Base-by-base conservation (phyloP, 1,140 invertebrate species). In the Metopolophium dirhodum region DNA sequence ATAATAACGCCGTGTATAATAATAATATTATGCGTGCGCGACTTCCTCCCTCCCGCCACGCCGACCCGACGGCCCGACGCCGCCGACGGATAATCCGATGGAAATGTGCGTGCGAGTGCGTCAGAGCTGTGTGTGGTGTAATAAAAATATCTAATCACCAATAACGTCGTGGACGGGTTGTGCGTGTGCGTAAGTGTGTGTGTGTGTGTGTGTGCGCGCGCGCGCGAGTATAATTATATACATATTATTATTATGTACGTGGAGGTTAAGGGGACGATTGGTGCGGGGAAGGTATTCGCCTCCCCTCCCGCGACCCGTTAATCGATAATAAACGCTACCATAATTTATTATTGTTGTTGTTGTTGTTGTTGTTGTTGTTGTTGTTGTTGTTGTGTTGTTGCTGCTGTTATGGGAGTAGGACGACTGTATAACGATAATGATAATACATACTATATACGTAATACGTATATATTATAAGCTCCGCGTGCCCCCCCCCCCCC, bases 311-410 rank as follows among this genome's bases (percentile, higher is more conserved):
- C 30, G 61, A 4, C 61, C 11, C 61, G 61, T n/a, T 61, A 68
- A 68, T 68, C 61, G 61, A 68, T 68, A 68, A 68, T 68, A n/a
- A 68, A 68, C 61, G 61, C 30, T 68, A 68, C 61, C 61, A 68
- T 68, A 68, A 68, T 68, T 68, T 68, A 68, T 61, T 57, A 3
- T 57, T 57, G 11, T 68, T 68, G 30, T 68, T 14, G 30, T 68
- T 14, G 30, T 68, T n/a, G 61, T 68, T 68, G 61, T 61, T 61
- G 8, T 61, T 61, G 57, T 57, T 26, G 51, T 54, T 54, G 51
- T 57, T 57, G 23, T 8, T 9, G 54, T 8, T 26, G 23, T 30
- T 30, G 8, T 30, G 26, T 30, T 49, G 14, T 11, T 68, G 30
- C 20, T 68, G 61, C 7, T 77, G 18, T 68, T 77, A 77, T n/a